Conservation (phyloP, 2,888 invertebrate genomes). For the Callyntrura sp. region DNA sequence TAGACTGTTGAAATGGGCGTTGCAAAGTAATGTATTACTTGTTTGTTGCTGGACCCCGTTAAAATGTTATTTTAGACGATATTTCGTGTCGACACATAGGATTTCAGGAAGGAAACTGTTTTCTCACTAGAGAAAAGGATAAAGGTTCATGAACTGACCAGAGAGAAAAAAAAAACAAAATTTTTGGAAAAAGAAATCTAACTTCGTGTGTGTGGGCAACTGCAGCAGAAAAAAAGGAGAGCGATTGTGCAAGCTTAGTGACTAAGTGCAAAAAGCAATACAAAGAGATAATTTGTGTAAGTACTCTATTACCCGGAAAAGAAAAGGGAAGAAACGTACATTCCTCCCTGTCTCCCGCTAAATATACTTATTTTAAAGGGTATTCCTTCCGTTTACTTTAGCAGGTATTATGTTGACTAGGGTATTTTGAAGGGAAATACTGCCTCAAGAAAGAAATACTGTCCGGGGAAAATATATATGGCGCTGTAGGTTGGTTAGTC, state of each 20-base stretch:
- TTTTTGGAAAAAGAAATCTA: constrained; percentile 31
- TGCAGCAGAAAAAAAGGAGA: constrained; percentile 50
- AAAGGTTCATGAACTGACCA: constrained; percentile 23
- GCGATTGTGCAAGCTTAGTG: no score
- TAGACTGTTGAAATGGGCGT: no score
- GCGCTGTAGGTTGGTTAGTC: not conserved
- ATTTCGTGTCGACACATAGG: no score
- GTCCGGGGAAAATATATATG: not conserved
- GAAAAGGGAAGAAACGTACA: not conserved
- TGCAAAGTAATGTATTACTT: not conserved
- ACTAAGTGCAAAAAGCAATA: constrained; percentile 56
- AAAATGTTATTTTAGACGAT: not conserved
- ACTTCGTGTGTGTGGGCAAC: constrained; percentile 55
- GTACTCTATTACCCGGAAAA: constrained; percentile 10
- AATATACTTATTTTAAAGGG: not conserved
- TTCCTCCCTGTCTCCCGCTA: no score
- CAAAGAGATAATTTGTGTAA: constrained; percentile 62
- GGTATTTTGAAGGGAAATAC: not conserved
- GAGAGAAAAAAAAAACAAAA: not conserved
- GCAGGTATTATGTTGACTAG: not conserved
- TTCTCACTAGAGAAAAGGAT: not conserved
- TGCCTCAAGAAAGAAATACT: not conserved
- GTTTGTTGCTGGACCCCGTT: not conserved
- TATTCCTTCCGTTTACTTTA: constrained; percentile 68
- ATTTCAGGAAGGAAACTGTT: not conserved